phyloP scores from a whole-genome alignment of 2,888 invertebrate genomes.

The Coronaproctus castanopsis region DNA sequence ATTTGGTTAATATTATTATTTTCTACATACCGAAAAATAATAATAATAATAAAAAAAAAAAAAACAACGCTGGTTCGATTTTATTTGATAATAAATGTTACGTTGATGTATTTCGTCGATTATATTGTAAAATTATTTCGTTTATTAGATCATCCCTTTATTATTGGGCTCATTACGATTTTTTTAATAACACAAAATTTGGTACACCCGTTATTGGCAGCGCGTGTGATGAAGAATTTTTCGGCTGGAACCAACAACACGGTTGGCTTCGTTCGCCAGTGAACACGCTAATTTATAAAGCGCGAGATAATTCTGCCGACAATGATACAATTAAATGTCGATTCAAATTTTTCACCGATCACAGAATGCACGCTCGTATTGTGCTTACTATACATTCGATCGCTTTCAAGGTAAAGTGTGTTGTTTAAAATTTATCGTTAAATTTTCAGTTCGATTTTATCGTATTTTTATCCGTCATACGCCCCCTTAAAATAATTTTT shows the following conservation, averaged over 20 bases:
- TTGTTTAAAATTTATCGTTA: background rate
- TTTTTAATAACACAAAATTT: conserved; percentile 73
- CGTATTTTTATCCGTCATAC: too few species aligned
- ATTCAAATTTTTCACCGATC: conserved; percentile 66
- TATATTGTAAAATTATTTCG: too few species aligned
- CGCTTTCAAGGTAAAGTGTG: conserved; percentile 47
- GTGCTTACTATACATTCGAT: conserved; percentile 55
- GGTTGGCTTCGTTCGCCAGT: conserved; percentile 62
- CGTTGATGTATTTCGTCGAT: too few species aligned
- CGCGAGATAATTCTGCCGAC: conserved; percentile 35
- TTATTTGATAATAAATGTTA: too few species aligned
- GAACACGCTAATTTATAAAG: conserved; percentile 70
- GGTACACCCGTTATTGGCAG: conserved; percentile 64
- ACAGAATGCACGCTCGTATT: conserved; percentile 57
- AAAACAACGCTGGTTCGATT: too few species aligned
- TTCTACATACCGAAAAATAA: too few species aligned
- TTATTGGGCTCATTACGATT: conserved; percentile 86
- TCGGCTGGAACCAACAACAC: conserved; percentile 57
- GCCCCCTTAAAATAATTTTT: too few species aligned
- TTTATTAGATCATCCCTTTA: conserved; percentile 73
- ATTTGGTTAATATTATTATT: too few species aligned
- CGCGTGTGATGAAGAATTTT: conserved; percentile 69
- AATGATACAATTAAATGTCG: conserved; percentile 58
- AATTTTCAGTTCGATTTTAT: too few species aligned
- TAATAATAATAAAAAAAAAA: too few species aligned